Conservation (phyloP, 2,113 vertebrate genomes). For the Phodopus roborovskii region DNA sequence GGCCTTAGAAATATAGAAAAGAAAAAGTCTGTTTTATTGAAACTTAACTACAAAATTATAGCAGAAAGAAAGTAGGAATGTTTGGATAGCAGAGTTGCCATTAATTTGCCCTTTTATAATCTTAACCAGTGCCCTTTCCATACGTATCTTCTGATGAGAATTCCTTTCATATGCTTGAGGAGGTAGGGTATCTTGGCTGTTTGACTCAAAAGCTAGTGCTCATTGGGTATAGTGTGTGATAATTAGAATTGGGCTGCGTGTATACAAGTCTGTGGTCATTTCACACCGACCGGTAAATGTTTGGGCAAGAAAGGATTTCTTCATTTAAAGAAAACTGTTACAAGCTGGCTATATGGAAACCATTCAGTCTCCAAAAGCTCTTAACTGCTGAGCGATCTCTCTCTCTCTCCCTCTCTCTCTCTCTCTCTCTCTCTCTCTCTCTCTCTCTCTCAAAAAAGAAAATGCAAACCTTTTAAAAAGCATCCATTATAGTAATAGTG, state of each 20-base stretch:
- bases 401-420: too few species aligned
- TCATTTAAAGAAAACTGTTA: not conserved
- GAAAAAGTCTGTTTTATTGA: not conserved
- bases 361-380: not conserved
- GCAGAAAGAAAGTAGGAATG: not conserved
- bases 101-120: conserved; percentile 18
- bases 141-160: conserved; percentile 15
- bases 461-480: conserved; percentile 1
- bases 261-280: not conserved
- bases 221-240: not conserved
- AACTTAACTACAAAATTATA: not conserved
- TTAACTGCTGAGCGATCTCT: not conserved
- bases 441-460: not conserved
- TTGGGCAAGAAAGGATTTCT: not conserved
- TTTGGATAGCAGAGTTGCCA: not conserved
- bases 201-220: not conserved
- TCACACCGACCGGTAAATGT: not conserved
- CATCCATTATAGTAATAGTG: not conserved
- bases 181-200: not conserved
- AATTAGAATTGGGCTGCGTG: not conserved
- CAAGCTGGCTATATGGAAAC: not conserved
- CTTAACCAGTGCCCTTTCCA: conserved; percentile 3
- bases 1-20: conserved; percentile 23
- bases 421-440: too few species aligned
- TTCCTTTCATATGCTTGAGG: not conserved